phyloP scores from a whole-genome alignment of 2,888 invertebrate species.

The Troides oblongomaculatus region DNA sequence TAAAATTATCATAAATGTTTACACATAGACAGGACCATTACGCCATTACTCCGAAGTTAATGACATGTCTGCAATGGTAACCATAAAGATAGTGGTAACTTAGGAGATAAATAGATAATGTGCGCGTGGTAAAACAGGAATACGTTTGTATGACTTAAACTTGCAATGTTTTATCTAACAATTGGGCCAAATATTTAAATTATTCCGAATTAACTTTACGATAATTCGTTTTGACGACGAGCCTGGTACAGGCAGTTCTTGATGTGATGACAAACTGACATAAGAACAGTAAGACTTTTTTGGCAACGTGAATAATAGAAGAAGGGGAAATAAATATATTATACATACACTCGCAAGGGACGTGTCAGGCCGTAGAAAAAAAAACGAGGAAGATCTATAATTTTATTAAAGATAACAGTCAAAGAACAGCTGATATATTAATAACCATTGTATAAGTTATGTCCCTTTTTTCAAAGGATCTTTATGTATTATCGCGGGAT shows the following conservation, averaged over 20 bases:
- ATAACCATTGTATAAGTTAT: slow-evolving; percentile 3
- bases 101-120: slow-evolving; percentile 2
- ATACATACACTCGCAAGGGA: too few species aligned
- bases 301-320: too few species aligned
- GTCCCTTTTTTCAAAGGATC: slow-evolving; percentile 7
- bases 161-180: not conserved
- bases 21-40: not conserved
- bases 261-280: too few species aligned
- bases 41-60: not conserved
- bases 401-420: not conserved
- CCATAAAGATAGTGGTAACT: not conserved
- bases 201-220: too few species aligned
- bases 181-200: not conserved
- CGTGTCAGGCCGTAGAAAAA: too few species aligned
- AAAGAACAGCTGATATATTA: not conserved
- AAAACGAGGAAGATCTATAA: not conserved
- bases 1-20: not conserved
- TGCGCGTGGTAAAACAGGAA: not conserved
- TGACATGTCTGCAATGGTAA: slow-evolving; percentile 4
- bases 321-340: too few species aligned
- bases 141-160: not conserved
- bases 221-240: too few species aligned
- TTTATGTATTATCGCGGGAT: slow-evolving; percentile 19
- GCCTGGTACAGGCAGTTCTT: too few species aligned
- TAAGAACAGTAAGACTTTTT: too few species aligned